Evolutionary conservation across 2,797 vertebrate genomes (phyloP).

Genomic region (Cygnus olor): DNA sequence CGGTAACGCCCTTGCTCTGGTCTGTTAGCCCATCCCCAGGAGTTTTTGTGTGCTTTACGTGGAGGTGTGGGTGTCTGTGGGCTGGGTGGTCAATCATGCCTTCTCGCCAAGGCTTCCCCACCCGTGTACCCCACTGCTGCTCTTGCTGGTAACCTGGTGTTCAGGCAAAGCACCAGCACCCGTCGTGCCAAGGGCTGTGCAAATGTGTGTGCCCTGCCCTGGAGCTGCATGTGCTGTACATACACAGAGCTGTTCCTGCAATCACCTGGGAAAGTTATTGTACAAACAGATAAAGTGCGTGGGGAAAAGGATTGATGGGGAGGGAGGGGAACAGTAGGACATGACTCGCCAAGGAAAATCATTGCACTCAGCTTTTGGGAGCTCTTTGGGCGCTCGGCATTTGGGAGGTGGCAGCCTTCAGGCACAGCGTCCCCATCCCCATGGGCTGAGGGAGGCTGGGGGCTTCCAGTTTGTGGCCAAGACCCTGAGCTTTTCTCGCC

Average conservation of each 20-base stretch:
- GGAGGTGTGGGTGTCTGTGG: rapidly evolving
- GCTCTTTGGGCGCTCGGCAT: rapidly evolving
- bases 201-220: rapidly evolving
- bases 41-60: not conserved
- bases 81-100: too few relatives aligned
- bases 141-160: not conserved
- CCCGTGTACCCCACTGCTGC: rapidly evolving
- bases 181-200: not conserved
- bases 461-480: not conserved
- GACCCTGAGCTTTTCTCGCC: too few relatives aligned
- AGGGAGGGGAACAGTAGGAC: not conserved
- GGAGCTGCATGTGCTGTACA: not conserved
- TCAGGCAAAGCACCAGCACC: not conserved
- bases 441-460: rapidly evolving
- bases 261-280: not conserved
- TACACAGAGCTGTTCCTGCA: not conserved
- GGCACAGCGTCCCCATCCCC: rapidly evolving
- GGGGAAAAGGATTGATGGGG: not conserved
- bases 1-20: constrained; percentile 75
- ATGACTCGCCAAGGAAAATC: rapidly evolving
- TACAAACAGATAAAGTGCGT: not conserved
- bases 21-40: not conserved
- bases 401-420: rapidly evolving
- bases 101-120: not conserved
- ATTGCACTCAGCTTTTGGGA: not conserved